Base-by-base conservation (phyloP, 2,113 vertebrate genomes). In the Ia io region DNA sequence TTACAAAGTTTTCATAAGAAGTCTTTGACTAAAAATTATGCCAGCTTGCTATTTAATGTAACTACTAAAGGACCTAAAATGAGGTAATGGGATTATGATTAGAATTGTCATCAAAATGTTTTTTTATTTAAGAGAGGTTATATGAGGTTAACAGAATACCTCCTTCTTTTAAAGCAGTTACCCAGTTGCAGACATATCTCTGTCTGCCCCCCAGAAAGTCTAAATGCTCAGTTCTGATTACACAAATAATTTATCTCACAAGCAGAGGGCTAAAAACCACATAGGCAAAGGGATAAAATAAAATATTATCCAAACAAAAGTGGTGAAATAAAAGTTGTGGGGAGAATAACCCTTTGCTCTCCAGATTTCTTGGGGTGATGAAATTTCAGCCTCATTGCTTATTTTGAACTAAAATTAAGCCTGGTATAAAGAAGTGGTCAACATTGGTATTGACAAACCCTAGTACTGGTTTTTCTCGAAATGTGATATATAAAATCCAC, bases 161-260 rank as follows among this genome's bases (percentile, higher is more conserved):
- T 69, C 53, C 69, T 49, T 74, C 44, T 88, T 93, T 94, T 89
- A 94, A 89, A 94, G 42, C 49, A 14, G 51, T 61, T 49, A n/a
- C 30, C 37, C 35, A 70, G 13, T 69, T 90, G 63, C 9, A 56
- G 32, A 77, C 40, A 47, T 74, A 6, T 77, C 18, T 67, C 30
- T 84, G n/a, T 16, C 11, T 51, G 30, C 44, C 7, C 35, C 17
- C 14, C 69, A 70, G 61, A 70, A 78, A 59, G 9, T 35, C 70
- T 83, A 59, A 94, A 85, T 65, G 18, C 71, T 84, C 70, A 77
- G 3, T 67, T 77, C 51, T 70, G 47, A 16, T 28, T 73, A 78
- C 32, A 88, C 4, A 63, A 51, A 74, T 12, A 30, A 37, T 61
- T 40, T 61, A 69, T 69, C 37, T 94, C 25, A 90, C 49, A 93